Evolutionary conservation across 2,113 vertebrate genomes (phyloP).

Genomic region (Sphyrna mokarran): DNA sequence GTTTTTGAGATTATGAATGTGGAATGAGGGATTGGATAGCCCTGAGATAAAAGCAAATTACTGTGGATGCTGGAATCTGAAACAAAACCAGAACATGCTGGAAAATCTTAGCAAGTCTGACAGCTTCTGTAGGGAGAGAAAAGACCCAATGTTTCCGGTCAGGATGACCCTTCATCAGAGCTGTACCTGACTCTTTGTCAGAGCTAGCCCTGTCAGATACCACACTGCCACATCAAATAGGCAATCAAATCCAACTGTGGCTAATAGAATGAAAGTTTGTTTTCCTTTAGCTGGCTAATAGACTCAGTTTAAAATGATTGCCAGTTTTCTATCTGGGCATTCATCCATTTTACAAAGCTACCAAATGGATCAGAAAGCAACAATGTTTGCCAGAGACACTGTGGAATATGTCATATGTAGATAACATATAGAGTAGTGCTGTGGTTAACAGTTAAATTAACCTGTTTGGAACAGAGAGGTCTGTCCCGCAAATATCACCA

Average conservation of each 20-base stretch:
- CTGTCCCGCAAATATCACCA: too few species aligned
- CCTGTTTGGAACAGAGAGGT: too few species aligned
- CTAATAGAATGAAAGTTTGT: not conserved
- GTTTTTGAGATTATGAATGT: not conserved
- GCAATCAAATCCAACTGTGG: not conserved
- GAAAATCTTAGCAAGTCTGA: too few species aligned
- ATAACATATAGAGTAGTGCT: not conserved
- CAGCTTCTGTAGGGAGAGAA: too few species aligned
- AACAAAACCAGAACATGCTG: too few species aligned
- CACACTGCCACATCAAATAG: not conserved
- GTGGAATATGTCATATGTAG: not conserved
- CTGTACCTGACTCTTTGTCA: too few species aligned
- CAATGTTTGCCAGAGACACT: not conserved
- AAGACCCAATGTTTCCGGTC: too few species aligned
- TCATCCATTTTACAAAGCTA: not conserved
- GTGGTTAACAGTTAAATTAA: too few species aligned
- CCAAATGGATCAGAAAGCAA: not conserved
- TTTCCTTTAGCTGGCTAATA: not conserved
- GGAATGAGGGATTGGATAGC: not conserved
- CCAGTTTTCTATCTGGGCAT: not conserved
- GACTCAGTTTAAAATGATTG: not conserved
- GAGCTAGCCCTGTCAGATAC: not conserved
- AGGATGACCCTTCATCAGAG: not conserved
- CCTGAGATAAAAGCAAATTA: too few species aligned
- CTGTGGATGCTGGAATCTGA: too few species aligned